Evolutionary conservation across 2,113 vertebrate genomes (phyloP).

Genomic region (Otolemur garnettii): DNA sequence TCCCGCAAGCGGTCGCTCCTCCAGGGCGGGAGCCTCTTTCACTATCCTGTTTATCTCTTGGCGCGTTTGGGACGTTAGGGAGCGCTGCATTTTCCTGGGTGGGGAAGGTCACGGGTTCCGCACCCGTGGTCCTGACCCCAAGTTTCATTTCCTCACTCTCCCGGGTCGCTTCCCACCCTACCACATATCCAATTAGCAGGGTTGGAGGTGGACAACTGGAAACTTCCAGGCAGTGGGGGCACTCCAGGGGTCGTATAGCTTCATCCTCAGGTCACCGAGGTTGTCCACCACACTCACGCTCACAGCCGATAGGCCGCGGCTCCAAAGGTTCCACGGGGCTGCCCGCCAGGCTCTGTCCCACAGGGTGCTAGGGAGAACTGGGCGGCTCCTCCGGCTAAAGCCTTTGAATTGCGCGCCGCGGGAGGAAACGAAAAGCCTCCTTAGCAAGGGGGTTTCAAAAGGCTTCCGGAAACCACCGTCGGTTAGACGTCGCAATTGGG

Average conservation of each 20-base stretch:
- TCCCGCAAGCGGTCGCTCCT: background rate
- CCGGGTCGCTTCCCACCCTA: conserved; percentile 32
- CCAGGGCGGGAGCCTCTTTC: background rate
- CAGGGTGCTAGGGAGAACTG: background rate
- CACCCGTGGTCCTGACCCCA: conserved; percentile 62
- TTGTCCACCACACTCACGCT: background rate
- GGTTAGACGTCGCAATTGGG: conserved; percentile 74
- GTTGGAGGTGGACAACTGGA: conserved; percentile 73
- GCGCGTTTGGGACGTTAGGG: background rate
- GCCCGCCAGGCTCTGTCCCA: background rate
- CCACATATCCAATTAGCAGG: conserved; percentile 30
- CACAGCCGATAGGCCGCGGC: background rate
- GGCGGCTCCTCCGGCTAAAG: conserved; percentile 63
- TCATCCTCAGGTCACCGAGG: background rate
- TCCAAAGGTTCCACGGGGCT: background rate
- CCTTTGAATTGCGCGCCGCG: conserved; percentile 69
- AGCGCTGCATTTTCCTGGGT: conserved; percentile 63
- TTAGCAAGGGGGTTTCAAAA: conserved; percentile 79
- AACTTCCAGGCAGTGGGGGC: conserved; percentile 59
- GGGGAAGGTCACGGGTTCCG: conserved; percentile 72
- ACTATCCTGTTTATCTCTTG: background rate
- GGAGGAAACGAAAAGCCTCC: conserved; percentile 83
- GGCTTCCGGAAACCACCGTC: conserved; percentile 88
- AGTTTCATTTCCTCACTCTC: conserved; percentile 83
- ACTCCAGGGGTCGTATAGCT: background rate